Base-by-base conservation (phyloP, 1,140 invertebrate genomes). In the Diachasmimorpha longicaudata region DNA sequence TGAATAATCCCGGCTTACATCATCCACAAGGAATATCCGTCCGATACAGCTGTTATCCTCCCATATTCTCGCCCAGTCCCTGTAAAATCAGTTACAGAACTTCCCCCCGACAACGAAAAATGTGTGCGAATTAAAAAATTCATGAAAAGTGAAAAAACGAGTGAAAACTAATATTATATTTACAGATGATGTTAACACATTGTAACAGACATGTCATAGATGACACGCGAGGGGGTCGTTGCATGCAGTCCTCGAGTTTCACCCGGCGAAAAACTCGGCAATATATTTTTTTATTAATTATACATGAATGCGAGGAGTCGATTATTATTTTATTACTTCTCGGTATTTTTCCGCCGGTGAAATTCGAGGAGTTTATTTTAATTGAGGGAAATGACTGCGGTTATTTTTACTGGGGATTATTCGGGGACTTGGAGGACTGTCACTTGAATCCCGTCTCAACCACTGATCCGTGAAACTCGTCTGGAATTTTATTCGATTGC, bases 31-130 rank as follows among this genome's bases (percentile, higher is more conserved):
- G 21, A 6, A 71, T 52, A 71, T 16, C 67, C 58, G 74, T 78
- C 70, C 37, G 42, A 37, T 73, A 46, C 73, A 78, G 70, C 77
- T 78, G 77, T 55, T 11, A 48, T 67, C 16, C 31, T 78, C 72
- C 55, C 72, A 78, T 71, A 58, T 31, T 31, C 6, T 31, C 6
- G 2, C 6, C 6, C 6, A 31, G 14, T 37, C 44, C 44, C 44
- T 2, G 10, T 11, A 46, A 46, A 46, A 46, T 46, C 44, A 11
- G 10, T n/a, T 2, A 31, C 6, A 31, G 6, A 31, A 31, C 44
- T 11, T 46, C n/a, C 44, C 44, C n/a, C n/a, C n/a, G 19, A 11
- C 1, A 36, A 25, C 37, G 25, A 37, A 68, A 37, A 25, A 46
- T 21, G 13, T 13, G 39, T 42, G 37, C 21, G 6, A 31, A 70